Base-by-base conservation (phyloP, 2,113 vertebrate genomes). In the Probosciger aterrimus region DNA sequence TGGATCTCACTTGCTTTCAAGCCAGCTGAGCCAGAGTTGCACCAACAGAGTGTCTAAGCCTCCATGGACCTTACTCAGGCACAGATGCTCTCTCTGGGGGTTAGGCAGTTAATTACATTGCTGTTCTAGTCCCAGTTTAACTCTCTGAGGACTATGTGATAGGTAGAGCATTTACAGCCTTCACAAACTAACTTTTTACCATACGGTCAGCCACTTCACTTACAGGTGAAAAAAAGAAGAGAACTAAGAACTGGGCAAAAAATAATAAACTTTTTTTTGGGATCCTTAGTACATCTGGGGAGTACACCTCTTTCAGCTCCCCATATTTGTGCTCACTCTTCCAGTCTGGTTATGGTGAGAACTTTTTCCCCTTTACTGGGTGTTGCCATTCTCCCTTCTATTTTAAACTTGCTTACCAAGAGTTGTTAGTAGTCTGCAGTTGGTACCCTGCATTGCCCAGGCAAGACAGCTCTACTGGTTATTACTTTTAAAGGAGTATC, bases 211-310 rank as follows among this genome's bases (percentile, higher is more conserved):
- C 7, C 8, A 10, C 37, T 82, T 53, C 44, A 81, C 27, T 50
- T 33, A 13, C 2, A 62, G 24, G 28, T 10, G 13, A 57, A n/a
- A 44, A 71, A 35, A 25, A 2, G 10, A 33, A 39, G 19, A 52
- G 1, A 53, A 4, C 6, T 50, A 47, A 76, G 44, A 69, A 4
- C 23, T 67, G 30, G 9, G 14, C 3, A 70, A 86, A 68, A 86
- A 41, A 3, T 0, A 23, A 35, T 3, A 44, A 39, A 37, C 4
- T 2, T 2, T 14, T 63, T 77, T 53, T 7, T 2, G 7, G 31
- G 16, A 65, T 81, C 27, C 23, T 64, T 9, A 14, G 37, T 55
- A 49, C 6, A 11, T 10, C 52, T 67, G 8, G 14, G 24, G 14
- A 59, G 14, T 33, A 44, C 8, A 68, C 14, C 9, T 57, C 37